Base-by-base conservation (phyloP, 2,113 vertebrate genomes). In the Neotoma lepida region DNA sequence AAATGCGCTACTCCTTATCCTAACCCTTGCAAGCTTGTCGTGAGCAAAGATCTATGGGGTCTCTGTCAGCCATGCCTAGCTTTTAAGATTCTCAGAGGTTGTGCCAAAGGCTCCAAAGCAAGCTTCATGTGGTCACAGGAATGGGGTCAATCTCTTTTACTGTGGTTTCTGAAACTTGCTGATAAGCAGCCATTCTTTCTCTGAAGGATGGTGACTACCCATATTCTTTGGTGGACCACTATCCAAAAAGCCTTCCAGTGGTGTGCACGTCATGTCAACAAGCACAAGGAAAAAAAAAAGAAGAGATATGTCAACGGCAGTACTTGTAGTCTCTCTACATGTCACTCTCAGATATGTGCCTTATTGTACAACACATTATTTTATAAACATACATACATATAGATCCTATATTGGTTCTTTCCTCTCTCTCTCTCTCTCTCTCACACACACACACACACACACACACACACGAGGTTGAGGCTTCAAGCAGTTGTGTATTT, bases 21-120 rank as follows among this genome's bases (percentile, higher is more conserved):
- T 18, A 26, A 14, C 13, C 44, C 28, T 64, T 61, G 30, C 51
- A 96, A 94, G 78, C 54, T 63, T 92, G 82, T 84, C 9, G 4
- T 63, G 87, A 93, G 88, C 85, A 90, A 93, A 54, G 56, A 35
- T 63, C 73, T 77, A 18, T n/a, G 58, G 84, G 63, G 18, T 82
- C 26, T 86, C 39, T 76, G n/a, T 58, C 71, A 91, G 30, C 30
- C 71, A 87, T 74, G 33, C 24, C 68, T 89, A 63, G n/a, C 18
- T 26, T 49, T 88, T 64, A 68, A 49, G 63, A 33, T 80, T 28
- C 54, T 56, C 24, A 39, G 51, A 58, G 35, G 35, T 81, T 6
- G 33, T 35, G 13, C 82, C 71, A 68, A 77, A 92, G 58, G 51
- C 35, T 30, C 51, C 54, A 82, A 76, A 77, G 18, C 64, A 33